phyloP scores from a whole-genome alignment of 2,888 invertebrate species.

The Cyclophora punctaria region DNA sequence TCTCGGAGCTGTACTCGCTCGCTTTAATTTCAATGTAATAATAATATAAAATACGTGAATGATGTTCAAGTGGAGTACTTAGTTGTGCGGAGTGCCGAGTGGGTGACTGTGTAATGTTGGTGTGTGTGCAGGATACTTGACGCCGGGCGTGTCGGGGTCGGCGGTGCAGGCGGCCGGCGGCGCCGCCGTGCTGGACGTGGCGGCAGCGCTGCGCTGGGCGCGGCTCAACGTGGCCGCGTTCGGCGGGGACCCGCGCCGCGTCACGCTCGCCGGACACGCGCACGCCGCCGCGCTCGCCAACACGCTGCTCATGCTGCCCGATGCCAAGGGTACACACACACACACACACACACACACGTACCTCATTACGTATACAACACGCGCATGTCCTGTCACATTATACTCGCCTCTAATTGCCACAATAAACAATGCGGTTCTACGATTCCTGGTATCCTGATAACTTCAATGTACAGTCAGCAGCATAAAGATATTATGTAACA shows the following conservation, averaged over 20 bases:
- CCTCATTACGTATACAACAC: no score
- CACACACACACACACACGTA: no score
- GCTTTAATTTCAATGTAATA: no score
- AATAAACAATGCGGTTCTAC: no score
- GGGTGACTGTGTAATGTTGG: background rate
- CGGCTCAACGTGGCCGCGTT: slow-evolving; percentile 88
- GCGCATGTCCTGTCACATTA: no score
- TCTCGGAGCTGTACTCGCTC: no score
- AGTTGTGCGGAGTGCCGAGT: background rate
- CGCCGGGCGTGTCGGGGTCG: slow-evolving; percentile 38
- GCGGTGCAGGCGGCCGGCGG: slow-evolving; percentile 47
- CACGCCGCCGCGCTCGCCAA: slow-evolving; percentile 91
- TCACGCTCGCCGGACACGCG: slow-evolving; percentile 90
- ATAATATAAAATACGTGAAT: no score
- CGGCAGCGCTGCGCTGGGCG: slow-evolving; percentile 89
- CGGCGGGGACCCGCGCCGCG: slow-evolving; percentile 88
- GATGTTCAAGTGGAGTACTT: no score
- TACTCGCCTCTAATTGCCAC: no score
- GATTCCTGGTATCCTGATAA: no score
- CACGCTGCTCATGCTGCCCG: slow-evolving; percentile 86
- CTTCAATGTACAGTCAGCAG: no score
- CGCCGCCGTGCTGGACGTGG: slow-evolving; percentile 81
- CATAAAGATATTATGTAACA: no score
- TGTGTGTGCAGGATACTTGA: slow-evolving; percentile 47
- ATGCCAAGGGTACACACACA: slow-evolving; percentile 77